Conservation (phyloP, 2,888 invertebrate genomes). For the Arenicola marina region DNA sequence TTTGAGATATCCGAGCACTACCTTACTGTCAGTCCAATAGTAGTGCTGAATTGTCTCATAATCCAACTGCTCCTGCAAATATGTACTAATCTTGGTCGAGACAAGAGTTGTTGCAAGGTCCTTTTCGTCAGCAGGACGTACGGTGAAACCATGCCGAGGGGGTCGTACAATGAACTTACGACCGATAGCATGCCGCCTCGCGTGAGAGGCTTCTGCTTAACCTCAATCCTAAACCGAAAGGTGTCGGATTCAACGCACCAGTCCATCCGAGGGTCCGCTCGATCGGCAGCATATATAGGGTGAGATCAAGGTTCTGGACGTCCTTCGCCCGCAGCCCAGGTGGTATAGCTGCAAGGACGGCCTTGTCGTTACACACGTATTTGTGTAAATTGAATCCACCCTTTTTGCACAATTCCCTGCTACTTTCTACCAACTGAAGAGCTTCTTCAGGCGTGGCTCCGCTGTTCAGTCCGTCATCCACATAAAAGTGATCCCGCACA, state of each 20-base stretch:
- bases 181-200: constrained; percentile 35
- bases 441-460: background rate
- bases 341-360: constrained; percentile 7
- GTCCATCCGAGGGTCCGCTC: constrained; percentile 22
- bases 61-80: too few species aligned
- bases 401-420: background rate
- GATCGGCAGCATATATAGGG: background rate
- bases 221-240: constrained; percentile 29
- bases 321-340: background rate
- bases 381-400: constrained; percentile 12
- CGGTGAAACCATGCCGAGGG: constrained; percentile 36
- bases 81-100: too few species aligned
- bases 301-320: background rate
- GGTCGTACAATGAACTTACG: constrained; percentile 35
- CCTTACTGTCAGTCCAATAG: constrained; percentile 30
- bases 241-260: constrained; percentile 34
- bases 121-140: constrained; percentile 28
- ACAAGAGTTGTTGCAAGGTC: constrained; percentile 33
- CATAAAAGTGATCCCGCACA: background rate
- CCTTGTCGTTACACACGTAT: constrained; percentile 7
- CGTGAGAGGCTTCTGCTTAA: constrained; percentile 29
- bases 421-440: background rate
- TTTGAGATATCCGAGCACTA: constrained; percentile 35
- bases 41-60: too few species aligned
- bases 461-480: background rate